phyloP scores from a whole-genome alignment of 1,140 invertebrate species.

The Oscheius sp. region DNA sequence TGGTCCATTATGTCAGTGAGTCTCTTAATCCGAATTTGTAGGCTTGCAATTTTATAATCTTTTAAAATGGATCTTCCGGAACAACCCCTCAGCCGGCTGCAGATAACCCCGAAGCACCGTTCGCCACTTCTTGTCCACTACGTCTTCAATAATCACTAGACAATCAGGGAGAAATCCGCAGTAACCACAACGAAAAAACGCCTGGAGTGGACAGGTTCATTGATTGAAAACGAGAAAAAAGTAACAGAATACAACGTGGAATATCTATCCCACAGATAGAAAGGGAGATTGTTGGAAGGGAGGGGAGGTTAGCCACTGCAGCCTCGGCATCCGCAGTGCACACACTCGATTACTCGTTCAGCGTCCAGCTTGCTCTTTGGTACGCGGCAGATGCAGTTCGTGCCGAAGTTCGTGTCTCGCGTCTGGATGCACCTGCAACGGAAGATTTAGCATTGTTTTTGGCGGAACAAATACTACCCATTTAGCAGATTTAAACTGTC shows the following conservation, averaged over 20 bases:
- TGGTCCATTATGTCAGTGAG: too few relatives aligned
- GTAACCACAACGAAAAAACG: not conserved
- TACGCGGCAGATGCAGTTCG: conserved; percentile 97
- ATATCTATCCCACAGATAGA: too few relatives aligned
- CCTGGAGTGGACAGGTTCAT: not conserved
- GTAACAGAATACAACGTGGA: not conserved
- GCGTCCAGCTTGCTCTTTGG: conserved; percentile 97
- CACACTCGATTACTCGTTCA: conserved; percentile 61
- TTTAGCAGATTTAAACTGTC: not conserved
- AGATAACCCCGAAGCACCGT: too few relatives aligned
- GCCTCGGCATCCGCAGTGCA: conserved; percentile 60
- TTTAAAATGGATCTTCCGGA: too few relatives aligned
- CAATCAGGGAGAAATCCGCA: not conserved
- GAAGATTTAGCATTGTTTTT: not conserved
- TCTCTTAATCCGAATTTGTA: too few relatives aligned
- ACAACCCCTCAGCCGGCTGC: too few relatives aligned
- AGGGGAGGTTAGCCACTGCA: conserved; percentile 52
- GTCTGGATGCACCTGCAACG: conserved; percentile 81
- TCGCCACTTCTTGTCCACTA: not conserved
- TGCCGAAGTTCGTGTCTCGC: conserved; percentile 97
- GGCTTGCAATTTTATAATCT: too few relatives aligned
- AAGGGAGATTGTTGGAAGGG: too few relatives aligned
- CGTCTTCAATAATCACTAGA: not conserved
- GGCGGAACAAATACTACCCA: not conserved
- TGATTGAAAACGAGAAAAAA: not conserved